Percentiles rank a stretch among this genome's conserved stretches.
phyloP scores from a whole-genome alignment of 2,888 invertebrate genomes.

The Heteropelma amictum region DNA sequence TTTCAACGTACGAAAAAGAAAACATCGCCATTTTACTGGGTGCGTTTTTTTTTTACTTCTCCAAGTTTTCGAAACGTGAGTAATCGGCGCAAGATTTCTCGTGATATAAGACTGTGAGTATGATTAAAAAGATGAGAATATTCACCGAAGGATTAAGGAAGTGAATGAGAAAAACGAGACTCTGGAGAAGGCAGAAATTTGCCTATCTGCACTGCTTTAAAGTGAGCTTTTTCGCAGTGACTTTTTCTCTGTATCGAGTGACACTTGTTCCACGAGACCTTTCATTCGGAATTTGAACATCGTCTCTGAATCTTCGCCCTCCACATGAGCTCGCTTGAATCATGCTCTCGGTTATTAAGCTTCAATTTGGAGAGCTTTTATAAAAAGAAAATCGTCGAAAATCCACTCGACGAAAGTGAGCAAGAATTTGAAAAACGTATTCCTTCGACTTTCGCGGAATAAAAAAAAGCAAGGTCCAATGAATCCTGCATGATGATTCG shows the following conservation, averaged over 20 bases:
- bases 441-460: too few relatives aligned
- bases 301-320: not conserved
- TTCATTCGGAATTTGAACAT: constrained; percentile 58
- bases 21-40: too few relatives aligned
- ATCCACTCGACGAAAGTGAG: constrained; percentile 7
- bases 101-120: not conserved
- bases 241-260: constrained; percentile 32
- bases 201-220: constrained; percentile 48
- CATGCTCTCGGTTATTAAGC: constrained; percentile 61
- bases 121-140: constrained; percentile 49
- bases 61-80: not conserved
- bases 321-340: constrained; percentile 52
- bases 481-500: too few relatives aligned
- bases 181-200: constrained; percentile 38
- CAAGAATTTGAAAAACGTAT: too few relatives aligned
- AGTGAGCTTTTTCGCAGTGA: constrained; percentile 30
- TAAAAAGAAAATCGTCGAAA: constrained; percentile 29
- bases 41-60: not conserved
- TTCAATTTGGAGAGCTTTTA: constrained; percentile 63
- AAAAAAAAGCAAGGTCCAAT: too few relatives aligned
- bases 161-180: constrained; percentile 22
- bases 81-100: constrained; percentile 5
- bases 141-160: constrained; percentile 49
- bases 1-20: too few relatives aligned
- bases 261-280: constrained; percentile 48